Percentiles rank a stretch among this genome's conserved stretches.
Evolutionary conservation across 2,797 vertebrate species (phyloP).

Genomic region (Ptychobarbus kaznakovi): DNA sequence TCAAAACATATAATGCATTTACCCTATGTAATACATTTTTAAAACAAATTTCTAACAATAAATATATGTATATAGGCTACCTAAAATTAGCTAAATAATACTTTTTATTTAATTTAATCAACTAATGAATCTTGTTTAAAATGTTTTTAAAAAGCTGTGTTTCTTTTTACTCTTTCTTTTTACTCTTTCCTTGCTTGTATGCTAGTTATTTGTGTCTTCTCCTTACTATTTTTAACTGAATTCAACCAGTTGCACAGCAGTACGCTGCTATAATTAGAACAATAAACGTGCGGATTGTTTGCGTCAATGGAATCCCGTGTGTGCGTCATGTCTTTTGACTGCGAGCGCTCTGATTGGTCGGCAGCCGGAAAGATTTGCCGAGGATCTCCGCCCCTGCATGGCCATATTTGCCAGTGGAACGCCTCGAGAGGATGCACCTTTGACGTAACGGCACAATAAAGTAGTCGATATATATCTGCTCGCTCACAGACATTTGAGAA

Average conservation of each 20-base stretch:
- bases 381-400: conserved; percentile 73
- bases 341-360: conserved; percentile 73
- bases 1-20: neutral
- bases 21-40: neutral
- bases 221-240: conserved; percentile 81
- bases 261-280: conserved; percentile 58
- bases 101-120: neutral
- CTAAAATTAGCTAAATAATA: neutral
- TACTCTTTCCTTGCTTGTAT: neutral
- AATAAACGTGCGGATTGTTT: conserved; percentile 63
- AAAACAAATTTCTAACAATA: neutral
- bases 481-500: neutral
- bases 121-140: neutral
- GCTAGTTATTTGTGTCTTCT: conserved; percentile 45
- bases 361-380: conserved; percentile 77
- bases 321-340: conserved; percentile 87
- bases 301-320: conserved; percentile 96
- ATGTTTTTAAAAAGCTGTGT: neutral
- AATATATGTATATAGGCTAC: neutral
- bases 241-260: conserved; percentile 61
- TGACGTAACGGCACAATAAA: conserved; percentile 73
- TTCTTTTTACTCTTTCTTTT: neutral
- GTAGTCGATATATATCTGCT: conserved; percentile 64
- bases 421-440: conserved; percentile 43
- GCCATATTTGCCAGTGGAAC: conserved; percentile 77